Conservation (phyloP, 2,113 vertebrate species). For the Struthidea cinerea region DNA sequence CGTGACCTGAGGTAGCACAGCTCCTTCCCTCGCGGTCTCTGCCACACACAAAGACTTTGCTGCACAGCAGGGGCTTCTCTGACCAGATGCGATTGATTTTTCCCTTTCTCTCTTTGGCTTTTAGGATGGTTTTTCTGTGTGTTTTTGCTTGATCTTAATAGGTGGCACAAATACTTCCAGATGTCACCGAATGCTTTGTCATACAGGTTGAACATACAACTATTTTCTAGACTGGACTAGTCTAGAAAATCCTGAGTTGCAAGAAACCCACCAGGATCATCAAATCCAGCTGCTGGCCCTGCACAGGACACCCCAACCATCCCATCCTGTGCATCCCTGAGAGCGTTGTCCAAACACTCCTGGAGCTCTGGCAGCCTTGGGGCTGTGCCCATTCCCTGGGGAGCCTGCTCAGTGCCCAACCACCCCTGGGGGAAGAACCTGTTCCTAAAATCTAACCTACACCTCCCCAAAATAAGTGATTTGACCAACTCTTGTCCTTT, state of each 20-base stretch:
- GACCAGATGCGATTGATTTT: not conserved
- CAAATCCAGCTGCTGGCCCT: not conserved
- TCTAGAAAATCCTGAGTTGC: not conserved
- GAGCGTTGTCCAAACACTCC: fast-evolving
- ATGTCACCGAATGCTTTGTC: not conserved
- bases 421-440: not conserved
- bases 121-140: not conserved
- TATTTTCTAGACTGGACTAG: not conserved
- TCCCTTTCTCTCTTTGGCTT: not conserved
- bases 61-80: not conserved
- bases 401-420: fast-evolving
- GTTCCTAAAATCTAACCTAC: not conserved
- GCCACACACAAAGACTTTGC: not conserved
- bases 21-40: fast-evolving
- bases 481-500: not conserved
- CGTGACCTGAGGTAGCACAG: not conserved
- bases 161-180: not conserved
- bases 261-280: not conserved
- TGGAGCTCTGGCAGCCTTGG: not conserved
- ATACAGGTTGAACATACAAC: not conserved
- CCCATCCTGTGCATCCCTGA: not conserved
- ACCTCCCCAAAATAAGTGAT: not conserved
- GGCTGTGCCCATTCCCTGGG: not conserved
- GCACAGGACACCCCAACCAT: not conserved
- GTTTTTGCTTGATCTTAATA: not conserved